A percentile compares a stretch with the other conserved stretches of the same genome.
These are phyloP conservation scores for Gonatopus flavifemur DNA, from an alignment of 1,140 invertebrate genomes.

Conservation along the genomic window DNA sequence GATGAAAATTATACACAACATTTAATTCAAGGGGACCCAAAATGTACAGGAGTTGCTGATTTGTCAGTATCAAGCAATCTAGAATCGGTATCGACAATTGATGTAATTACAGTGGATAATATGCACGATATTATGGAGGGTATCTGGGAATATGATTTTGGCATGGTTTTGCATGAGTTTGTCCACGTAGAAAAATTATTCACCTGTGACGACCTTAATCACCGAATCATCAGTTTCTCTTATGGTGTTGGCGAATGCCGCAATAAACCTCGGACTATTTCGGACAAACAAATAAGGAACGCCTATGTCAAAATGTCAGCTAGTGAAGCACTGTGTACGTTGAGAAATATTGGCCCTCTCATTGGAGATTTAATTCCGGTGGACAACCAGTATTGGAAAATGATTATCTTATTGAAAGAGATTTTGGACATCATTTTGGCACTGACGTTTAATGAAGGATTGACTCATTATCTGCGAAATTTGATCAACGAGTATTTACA, in stretches of 20 bases:
- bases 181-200: not conserved
- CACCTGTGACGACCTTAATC: not conserved
- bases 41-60: not conserved
- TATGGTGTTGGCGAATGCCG: not conserved
- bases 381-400: not conserved
- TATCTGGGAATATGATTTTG: not conserved
- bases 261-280: not conserved
- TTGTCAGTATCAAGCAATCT: not conserved
- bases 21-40: not conserved
- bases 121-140: not conserved
- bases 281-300: not conserved
- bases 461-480: no score
- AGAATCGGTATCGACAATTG: no score
- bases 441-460: no score
- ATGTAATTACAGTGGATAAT: not conserved
- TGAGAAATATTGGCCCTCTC: not conserved
- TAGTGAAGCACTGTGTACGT: not conserved
- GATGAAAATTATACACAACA: not conserved
- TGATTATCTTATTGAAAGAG: not conserved
- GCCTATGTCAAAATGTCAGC: not conserved
- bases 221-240: not conserved
- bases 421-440: no score
- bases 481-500: not conserved
- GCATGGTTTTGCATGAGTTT: not conserved
- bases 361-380: not conserved